Evolutionary conservation across 1,140 invertebrate species (phyloP), one percentile per base, ranked within the genome.

Genomic region (Temnothorax nylanderi): DNA sequence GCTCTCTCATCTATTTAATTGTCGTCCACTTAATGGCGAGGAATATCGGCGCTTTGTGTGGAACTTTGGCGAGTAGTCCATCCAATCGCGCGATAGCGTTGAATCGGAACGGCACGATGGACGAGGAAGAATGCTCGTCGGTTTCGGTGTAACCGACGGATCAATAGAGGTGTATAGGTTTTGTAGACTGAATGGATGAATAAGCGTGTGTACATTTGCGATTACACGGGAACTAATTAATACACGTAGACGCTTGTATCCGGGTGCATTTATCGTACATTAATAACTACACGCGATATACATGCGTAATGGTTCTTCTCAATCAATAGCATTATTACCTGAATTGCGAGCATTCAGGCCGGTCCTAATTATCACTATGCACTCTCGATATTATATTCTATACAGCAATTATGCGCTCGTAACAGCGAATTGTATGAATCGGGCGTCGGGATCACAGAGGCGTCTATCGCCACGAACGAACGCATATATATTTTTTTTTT

Each of bases 281-380:
- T 84, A 84, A 84, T 84, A 84, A 84, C 69, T 84, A 84, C 80
- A 84, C 80, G 69, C 80, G 56, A 84, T 60, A 84, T 84, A 84
- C 56, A 84, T 58, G 56, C 80, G 80, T 84, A 84, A 84, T 84
- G 80, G 80, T 84, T 84, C 56, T 84, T 84, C 80, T 84, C 80
- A 84, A 84, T 84, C 80, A 84, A 84, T 75, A 75, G 80, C 69
- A 84, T 84, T 84, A 84, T 84, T 75, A 56, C 32, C 80, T 74
- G 80, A 84, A 84, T 84, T 60, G 80, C 80, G 69, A 64, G 54
- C 80, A 44, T 75, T 60, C 56, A 54, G 80, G n/a, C 47, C 18
- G 54, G n/a, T 32, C 69, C 80, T 84, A 84, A 84, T 84, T 84
- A 84, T 84, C 54, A 60, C 69, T 74, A 41, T 49, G 44, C 32